Evolutionary conservation across 2,797 vertebrate species (phyloP).

Genomic region (Megalops cyprinoides): DNA sequence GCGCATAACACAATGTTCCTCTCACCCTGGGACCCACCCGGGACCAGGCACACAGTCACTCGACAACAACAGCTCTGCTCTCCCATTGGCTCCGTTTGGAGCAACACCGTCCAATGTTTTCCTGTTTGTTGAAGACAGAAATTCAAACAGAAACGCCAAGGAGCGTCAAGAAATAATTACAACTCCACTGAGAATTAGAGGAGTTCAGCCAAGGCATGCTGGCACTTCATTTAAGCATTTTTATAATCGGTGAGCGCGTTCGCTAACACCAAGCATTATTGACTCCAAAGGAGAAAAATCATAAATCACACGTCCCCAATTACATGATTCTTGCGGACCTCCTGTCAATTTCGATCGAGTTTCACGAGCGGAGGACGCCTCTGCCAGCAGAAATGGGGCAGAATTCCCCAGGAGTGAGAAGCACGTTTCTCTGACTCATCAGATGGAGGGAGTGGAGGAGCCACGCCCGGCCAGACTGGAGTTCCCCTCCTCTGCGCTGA

Average conservation of each 20-base stretch:
- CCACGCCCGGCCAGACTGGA: conserved; percentile 37
- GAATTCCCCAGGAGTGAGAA: conserved; percentile 38
- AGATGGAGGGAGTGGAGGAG: conserved; percentile 24
- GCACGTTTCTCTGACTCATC: conserved; percentile 80
- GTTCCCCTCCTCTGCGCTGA: conserved; percentile 54
- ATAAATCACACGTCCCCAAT: neutral
- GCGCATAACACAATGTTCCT: too few species aligned
- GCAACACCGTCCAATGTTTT: neutral
- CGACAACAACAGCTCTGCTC: neutral
- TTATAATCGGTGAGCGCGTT: neutral
- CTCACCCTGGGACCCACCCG: conserved; percentile 51
- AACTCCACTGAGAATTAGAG: neutral
- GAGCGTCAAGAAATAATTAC: neutral
- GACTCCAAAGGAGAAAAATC: neutral
- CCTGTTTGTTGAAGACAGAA: neutral
- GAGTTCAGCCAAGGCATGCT: neutral
- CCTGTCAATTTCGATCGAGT: conserved; percentile 59
- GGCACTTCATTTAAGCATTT: neutral
- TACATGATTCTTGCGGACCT: conserved; percentile 55
- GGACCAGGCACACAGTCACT: conserved; percentile 21
- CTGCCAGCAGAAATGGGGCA: conserved; percentile 45
- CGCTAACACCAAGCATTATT: neutral
- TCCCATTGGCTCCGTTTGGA: neutral
- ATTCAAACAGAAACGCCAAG: neutral
- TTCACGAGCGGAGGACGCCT: conserved; percentile 53